Percentiles rank a stretch among this genome's conserved stretches.
These are phyloP conservation scores for Ganaspis sp. DNA, from an alignment of 1,140 invertebrate species.

Conservation along the genomic window DNA sequence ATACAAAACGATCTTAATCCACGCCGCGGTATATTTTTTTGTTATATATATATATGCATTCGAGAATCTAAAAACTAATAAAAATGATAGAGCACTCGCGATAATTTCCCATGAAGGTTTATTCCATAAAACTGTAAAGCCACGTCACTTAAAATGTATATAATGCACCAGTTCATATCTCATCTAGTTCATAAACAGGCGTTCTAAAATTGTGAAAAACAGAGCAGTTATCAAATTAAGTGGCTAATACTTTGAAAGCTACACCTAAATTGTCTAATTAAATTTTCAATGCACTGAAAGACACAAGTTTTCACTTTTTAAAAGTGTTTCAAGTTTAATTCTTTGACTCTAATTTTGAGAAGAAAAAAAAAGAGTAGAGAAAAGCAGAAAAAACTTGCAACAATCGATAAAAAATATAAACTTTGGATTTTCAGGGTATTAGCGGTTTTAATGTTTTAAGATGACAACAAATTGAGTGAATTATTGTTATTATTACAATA, in stretches of 20 bases:
- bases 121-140: not conserved
- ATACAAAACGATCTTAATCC: not conserved
- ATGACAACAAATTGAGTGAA: too few species aligned
- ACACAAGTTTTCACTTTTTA: too few species aligned
- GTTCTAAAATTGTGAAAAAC: constrained; percentile 20
- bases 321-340: too few species aligned
- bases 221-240: not conserved
- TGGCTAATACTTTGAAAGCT: not conserved
- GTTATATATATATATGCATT: not conserved
- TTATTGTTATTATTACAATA: too few species aligned
- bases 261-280: not conserved
- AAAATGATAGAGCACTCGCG: not conserved
- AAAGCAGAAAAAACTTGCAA: too few species aligned
- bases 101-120: not conserved
- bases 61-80: not conserved
- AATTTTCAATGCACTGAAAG: too few species aligned
- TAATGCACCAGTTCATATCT: not conserved
- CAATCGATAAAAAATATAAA: too few species aligned
- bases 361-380: too few species aligned
- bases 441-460: too few species aligned
- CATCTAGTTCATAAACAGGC: not conserved
- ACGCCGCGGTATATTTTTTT: not conserved
- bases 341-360: too few species aligned
- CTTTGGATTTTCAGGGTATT: too few species aligned
- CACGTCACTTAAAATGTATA: not conserved